Base-by-base conservation (phyloP, 2,888 invertebrate species). In the Allygus modestus region DNA sequence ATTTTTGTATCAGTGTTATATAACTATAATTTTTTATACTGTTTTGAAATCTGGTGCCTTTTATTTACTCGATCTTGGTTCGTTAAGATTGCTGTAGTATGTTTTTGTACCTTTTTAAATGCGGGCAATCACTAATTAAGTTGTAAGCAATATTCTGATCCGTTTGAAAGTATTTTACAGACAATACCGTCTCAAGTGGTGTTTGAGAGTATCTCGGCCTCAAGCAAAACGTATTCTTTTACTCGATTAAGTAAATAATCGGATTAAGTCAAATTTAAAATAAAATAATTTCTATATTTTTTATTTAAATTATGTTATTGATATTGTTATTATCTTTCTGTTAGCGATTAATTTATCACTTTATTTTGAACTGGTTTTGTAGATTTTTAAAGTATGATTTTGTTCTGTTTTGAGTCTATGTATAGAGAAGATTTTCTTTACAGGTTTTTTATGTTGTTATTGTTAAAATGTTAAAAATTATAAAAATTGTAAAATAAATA, bases 401-500 rank as follows among this genome's bases (percentile, higher is more conserved):
- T 77, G 77, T 77, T 77, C 17, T 77, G 54, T 54, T 77, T 46
- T 77, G 77, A 77, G 77, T 77, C 77, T 51, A 51, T 77, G 77
- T 77, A 77, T 77, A 77, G 31, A 77, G 77, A 73, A 43, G 46
- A 43, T 77, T 77, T 37, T 77, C 77, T 77, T 77, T 77, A 51
- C 77, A 77, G 77, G 54, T 77, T 77, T 75, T 73, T 77, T 77
- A 51, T 77, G 77, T 77, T 77, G 77, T 77, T 77, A 77, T 77
- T 77, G 77, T 77, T 77, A 77, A 77, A 77, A 77, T 77, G 77
- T 77, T 77, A 77, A 77, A 73, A 77, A 51, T 26, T 43, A 77
- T 77, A 77, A 77, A 77, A 77, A 77, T 77, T 77, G 77, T 77
- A 77, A 77, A 77, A 77, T 77, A 77, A 77, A 23, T 51, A 77